These are phyloP conservation scores for Tipula lateralis DNA, from an alignment of 2,888 invertebrate species.

Conservation along the genomic window DNA sequence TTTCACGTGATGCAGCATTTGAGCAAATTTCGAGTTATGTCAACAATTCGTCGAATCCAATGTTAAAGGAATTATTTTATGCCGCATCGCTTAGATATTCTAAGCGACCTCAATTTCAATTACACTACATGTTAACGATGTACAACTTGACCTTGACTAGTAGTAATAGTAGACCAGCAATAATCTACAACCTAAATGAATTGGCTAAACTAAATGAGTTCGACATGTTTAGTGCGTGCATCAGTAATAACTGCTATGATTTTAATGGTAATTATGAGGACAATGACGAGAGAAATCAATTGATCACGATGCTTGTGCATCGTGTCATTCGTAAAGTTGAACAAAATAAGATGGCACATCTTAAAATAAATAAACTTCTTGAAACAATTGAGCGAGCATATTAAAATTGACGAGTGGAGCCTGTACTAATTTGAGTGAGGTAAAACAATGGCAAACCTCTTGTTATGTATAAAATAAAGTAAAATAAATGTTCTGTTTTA, in stretches of 20 bases:
- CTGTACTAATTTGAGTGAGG: too few species aligned
- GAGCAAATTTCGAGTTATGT: neutral
- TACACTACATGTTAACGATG: neutral
- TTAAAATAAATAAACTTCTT: neutral
- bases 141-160: neutral
- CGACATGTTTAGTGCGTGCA: neutral
- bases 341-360: neutral
- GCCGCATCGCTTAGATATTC: neutral
- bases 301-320: neutral
- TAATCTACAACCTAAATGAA: neutral
- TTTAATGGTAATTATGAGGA: neutral
- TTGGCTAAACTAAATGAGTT: neutral
- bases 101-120: neutral
- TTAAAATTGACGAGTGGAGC: too few species aligned
- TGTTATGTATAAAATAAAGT: too few species aligned
- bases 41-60: neutral
- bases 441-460: too few species aligned
- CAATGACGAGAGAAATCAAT: neutral
- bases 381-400: too few species aligned
- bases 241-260: neutral
- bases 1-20: neutral
- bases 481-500: too few species aligned
- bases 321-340: neutral
- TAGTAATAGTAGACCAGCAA: neutral
- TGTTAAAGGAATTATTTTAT: neutral